phyloP scores from a whole-genome alignment of 2,888 invertebrate genomes.

The Machimus rusticus region DNA sequence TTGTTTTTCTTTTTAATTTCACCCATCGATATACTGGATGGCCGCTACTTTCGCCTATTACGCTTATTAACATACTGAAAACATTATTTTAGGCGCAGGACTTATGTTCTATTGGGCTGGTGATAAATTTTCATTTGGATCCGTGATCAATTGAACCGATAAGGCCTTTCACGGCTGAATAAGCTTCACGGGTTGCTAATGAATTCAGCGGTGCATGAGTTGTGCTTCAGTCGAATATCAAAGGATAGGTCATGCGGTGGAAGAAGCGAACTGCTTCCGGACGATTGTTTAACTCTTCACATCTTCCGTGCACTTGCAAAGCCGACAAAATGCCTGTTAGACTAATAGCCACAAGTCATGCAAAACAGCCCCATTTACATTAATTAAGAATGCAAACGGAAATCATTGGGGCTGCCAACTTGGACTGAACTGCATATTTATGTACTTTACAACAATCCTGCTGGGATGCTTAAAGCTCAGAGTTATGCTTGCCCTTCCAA shows the following conservation, averaged over 20 bases:
- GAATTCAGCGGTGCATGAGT: neutral
- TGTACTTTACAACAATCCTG: neutral
- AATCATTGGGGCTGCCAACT: neutral
- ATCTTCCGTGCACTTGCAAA: conserved; percentile 8
- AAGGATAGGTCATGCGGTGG: neutral
- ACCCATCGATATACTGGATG: neutral
- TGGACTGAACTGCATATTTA: neutral
- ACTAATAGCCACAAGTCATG: conserved; percentile 27
- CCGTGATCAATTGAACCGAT: conserved; percentile 40
- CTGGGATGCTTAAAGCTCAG: neutral
- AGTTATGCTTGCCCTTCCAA: neutral
- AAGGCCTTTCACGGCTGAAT: conserved; percentile 35
- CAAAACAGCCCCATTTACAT: conserved; percentile 2
- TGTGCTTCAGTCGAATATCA: neutral
- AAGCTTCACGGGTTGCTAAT: neutral
- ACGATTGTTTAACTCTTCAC: neutral
- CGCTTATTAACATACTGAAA: conserved; percentile 46
- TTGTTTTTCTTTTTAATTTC: too few species aligned
- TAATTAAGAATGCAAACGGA: neutral
- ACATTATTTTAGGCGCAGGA: conserved; percentile 44
- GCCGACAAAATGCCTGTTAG: neutral
- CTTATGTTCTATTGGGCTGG: conserved; percentile 43
- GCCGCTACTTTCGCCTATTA: neutral
- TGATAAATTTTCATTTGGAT: conserved; percentile 43
- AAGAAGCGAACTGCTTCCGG: neutral